These are phyloP conservation scores for Motacilla tschutschensis DNA, from an alignment of 2,113 vertebrate genomes.

Conservation along the genomic window DNA sequence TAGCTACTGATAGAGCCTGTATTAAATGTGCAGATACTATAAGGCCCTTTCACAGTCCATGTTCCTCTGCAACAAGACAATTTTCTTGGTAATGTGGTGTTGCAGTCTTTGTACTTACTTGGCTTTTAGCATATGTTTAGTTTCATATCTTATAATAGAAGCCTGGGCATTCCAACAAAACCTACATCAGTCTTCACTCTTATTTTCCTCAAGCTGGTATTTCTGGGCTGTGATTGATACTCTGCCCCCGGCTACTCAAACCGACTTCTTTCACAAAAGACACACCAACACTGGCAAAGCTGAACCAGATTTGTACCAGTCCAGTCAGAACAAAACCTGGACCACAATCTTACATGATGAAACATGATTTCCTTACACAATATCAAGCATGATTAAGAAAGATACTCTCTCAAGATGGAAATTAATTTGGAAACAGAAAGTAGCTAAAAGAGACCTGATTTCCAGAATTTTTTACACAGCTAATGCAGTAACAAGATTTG, in stretches of 20 bases:
- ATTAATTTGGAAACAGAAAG: background rate
- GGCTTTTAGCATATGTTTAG: background rate
- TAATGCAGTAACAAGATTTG: background rate
- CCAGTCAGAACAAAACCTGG: slow-evolving; percentile 49
- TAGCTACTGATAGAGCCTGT: background rate
- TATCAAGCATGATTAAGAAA: background rate
- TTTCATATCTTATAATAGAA: background rate
- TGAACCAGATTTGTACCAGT: background rate
- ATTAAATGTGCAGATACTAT: background rate
- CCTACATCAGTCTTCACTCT: background rate
- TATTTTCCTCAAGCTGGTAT: background rate
- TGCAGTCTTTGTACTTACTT: background rate
- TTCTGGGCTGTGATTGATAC: background rate
- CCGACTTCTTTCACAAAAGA: background rate
- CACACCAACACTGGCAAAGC: background rate
- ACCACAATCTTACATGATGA: background rate
- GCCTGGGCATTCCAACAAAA: background rate
- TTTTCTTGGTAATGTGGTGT: background rate
- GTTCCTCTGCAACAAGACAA: background rate
- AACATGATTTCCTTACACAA: slow-evolving; percentile 25
- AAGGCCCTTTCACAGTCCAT: background rate
- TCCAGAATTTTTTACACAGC: background rate
- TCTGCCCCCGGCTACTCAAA: background rate
- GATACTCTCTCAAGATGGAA: background rate
- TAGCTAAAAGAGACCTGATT: background rate